These are phyloP conservation scores for Bombylius major DNA, from an alignment of 2,888 invertebrate species.

Conservation along the genomic window DNA sequence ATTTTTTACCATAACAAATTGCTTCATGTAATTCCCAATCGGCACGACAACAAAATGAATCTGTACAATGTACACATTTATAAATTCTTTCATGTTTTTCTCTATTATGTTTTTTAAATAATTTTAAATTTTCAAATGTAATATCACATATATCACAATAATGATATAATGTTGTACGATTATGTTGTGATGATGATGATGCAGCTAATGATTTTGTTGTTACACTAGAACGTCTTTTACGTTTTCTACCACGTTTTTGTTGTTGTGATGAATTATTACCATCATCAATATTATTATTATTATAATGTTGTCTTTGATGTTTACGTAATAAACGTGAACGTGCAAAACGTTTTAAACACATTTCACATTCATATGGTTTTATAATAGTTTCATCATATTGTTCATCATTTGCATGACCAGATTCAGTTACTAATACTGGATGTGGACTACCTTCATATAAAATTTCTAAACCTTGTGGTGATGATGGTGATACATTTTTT, in stretches of 20 bases:
- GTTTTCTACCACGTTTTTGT: neutral
- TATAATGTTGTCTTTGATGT: conserved; percentile 1
- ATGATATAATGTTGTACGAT: neutral
- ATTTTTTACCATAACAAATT: conserved; percentile 6
- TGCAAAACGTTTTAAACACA: conserved; percentile 7
- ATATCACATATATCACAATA: conserved; percentile 8
- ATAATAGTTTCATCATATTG: too few species aligned
- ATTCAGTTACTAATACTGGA: conserved; percentile 15
- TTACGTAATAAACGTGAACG: neutral
- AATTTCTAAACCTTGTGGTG: conserved; percentile 1
- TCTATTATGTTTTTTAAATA: conserved; percentile 1
- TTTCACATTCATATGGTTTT: conserved; percentile 2
- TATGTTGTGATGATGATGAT: too few species aligned
- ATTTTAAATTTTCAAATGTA: neutral
- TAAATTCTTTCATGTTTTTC: neutral
- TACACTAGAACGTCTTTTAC: neutral
- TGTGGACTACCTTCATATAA: conserved; percentile 13
- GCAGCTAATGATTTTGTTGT: too few species aligned
- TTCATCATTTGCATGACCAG: conserved; percentile 7
- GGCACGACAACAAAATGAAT: conserved; percentile 1
- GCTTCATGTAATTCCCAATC: conserved; percentile 11
- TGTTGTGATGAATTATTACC: neutral
- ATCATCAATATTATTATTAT: too few species aligned
- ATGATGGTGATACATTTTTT: neutral
- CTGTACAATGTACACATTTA: conserved; percentile 6